A percentile compares a stretch with the other conserved stretches of the same genome.
These are phyloP conservation scores for Glossosoma conforme DNA, from an alignment of 1,140 invertebrate genomes.

Conservation along the genomic window DNA sequence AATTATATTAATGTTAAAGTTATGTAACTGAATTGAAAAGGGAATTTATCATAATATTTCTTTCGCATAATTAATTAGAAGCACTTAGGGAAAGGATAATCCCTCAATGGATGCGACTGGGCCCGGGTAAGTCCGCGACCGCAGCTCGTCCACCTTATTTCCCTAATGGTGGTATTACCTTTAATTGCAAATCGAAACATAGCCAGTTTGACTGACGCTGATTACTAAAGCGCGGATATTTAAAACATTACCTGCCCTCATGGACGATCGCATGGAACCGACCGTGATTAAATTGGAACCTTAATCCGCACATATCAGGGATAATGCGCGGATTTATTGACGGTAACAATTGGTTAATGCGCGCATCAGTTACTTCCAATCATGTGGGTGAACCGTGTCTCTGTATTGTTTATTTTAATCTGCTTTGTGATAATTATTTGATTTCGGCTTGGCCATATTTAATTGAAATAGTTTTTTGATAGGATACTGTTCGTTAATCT, in stretches of 20 bases:
- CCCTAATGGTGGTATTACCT: constrained; percentile 27
- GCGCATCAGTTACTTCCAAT: constrained; percentile 3
- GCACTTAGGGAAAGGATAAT: too few species aligned
- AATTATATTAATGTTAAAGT: too few species aligned
- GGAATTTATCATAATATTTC: too few species aligned
- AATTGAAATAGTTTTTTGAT: too few species aligned
- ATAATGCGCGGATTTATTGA: constrained; percentile 18
- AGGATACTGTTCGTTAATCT: too few species aligned
- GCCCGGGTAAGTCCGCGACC: constrained; percentile 6
- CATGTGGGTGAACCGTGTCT: background rate
- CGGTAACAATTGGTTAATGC: constrained; percentile 11
- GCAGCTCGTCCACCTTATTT: constrained; percentile 14
- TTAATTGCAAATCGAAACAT: constrained; percentile 25
- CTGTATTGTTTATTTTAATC: constrained; percentile 15
- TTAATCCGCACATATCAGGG: constrained; percentile 15
- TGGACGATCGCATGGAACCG: constrained; percentile 8
- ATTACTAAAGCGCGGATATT: constrained; percentile 5
- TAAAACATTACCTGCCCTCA: constrained; percentile 16
- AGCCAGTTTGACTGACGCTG: constrained; percentile 18
- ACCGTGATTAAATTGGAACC: constrained; percentile 16
- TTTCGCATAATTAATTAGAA: too few species aligned
- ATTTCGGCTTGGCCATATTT: too few species aligned
- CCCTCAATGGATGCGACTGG: too few species aligned
- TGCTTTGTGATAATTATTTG: constrained; percentile 8
- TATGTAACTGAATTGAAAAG: too few species aligned